These are phyloP conservation scores for Prionace glauca DNA, from an alignment of 2,797 vertebrate genomes.

Conservation along the genomic window DNA sequence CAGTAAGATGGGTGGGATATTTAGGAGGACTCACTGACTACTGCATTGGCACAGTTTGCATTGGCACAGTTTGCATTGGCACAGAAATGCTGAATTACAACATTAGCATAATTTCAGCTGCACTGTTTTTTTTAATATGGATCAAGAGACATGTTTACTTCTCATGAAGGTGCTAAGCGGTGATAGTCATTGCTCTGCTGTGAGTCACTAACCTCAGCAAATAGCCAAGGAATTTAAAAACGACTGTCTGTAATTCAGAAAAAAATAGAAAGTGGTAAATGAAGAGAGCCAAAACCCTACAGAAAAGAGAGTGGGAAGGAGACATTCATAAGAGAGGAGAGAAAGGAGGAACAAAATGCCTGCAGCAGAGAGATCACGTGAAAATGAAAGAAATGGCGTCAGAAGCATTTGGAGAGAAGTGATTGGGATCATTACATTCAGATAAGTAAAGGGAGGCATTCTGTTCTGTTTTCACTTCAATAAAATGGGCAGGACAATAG, in stretches of 20 bases:
- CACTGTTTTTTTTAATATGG: background rate
- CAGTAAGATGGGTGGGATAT: background rate
- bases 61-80: background rate
- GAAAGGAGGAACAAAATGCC: background rate
- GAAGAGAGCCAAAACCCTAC: background rate
- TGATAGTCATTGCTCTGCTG: background rate
- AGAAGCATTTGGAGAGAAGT: background rate
- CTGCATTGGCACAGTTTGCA: background rate
- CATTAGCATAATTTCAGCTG: background rate
- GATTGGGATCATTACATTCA: background rate
- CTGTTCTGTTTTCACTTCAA: too few relatives aligned
- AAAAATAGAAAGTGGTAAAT: background rate
- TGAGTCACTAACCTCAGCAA: background rate
- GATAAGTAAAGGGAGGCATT: background rate
- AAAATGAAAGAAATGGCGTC: background rate
- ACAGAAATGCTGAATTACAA: background rate
- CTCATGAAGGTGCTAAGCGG: background rate
- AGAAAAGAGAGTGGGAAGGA: background rate
- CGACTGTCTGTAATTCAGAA: background rate
- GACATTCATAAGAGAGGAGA: background rate
- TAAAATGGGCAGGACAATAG: too few relatives aligned
- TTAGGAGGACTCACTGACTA: background rate
- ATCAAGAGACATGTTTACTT: background rate
- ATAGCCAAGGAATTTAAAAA: background rate
- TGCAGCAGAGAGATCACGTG: background rate